phyloP scores from a whole-genome alignment of 2,888 invertebrate genomes.

The Dryocosmus kuriphilus region DNA sequence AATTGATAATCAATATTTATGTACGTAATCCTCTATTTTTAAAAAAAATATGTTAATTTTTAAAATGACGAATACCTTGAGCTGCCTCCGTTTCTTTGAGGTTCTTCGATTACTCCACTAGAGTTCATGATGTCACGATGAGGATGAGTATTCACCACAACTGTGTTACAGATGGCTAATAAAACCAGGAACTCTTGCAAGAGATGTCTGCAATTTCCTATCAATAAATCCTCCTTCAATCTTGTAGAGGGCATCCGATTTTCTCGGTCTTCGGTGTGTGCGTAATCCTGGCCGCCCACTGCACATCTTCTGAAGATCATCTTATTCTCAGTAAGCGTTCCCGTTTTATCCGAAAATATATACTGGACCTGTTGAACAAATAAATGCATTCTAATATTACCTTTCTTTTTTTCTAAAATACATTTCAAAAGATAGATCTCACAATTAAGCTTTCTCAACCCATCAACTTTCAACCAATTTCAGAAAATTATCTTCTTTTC shows the following conservation, averaged over 20 bases:
- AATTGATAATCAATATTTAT: neutral
- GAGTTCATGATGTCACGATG: slow-evolving; percentile 86
- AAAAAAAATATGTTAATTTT: neutral
- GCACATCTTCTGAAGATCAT: slow-evolving; percentile 97
- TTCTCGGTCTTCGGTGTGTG: slow-evolving; percentile 86
- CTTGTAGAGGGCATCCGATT: slow-evolving; percentile 80
- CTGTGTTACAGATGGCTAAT: slow-evolving; percentile 97
- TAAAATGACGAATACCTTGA: slow-evolving; percentile 63
- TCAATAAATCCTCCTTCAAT: slow-evolving; percentile 79
- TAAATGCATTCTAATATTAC: neutral
- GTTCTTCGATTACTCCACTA: slow-evolving; percentile 82
- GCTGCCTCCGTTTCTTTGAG: slow-evolving; percentile 66
- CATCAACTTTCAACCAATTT: neutral
- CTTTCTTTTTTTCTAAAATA: neutral
- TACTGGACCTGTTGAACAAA: slow-evolving; percentile 83
- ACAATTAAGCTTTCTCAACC: too few relatives aligned
- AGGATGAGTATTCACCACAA: slow-evolving; percentile 94
- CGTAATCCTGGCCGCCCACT: slow-evolving; percentile 93
- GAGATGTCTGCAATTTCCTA: slow-evolving; percentile 82
- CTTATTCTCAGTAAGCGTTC: slow-evolving; percentile 97
- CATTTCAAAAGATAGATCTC: neutral
- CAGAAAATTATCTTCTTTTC: neutral
- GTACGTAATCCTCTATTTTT: neutral
- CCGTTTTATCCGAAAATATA: slow-evolving; percentile 98
- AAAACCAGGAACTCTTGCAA: slow-evolving; percentile 94